Evolutionary conservation across 2,797 vertebrate genomes (phyloP), one percentile per base, ranked within the genome.

Genomic region (Okamejei kenojei): DNA sequence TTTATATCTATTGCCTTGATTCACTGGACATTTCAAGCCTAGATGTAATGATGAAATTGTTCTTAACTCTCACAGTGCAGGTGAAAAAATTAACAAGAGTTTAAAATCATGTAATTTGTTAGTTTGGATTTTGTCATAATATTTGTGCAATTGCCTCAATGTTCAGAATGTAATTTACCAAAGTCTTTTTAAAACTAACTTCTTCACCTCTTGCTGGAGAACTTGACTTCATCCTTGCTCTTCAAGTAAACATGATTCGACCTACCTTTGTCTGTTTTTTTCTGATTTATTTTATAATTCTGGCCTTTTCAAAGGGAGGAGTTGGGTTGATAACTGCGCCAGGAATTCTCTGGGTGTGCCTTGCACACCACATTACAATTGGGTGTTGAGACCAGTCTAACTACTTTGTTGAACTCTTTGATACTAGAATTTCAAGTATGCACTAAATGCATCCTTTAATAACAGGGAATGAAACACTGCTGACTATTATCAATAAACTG

Each of bases 311-410:
- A 1, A 86, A n/a, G 82, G 82, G 84, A 88, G 84, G 84, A 68
- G 84, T 35, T 63, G 21, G n/a, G 15, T 32, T 32, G 32, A 35
- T 35, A 68, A 68, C 17, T 35, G 68, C 35, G 84, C 84, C 2
- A 35, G n/a, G 61, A 88, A 88, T 68, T 61, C 84, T 35, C 17
- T 35, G 17, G 84, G 84, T 68, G 84, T 88, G 84, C 21, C 61
- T 17, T 1, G 1, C 61, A 35, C n/a, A 19, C 1, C 84, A 88
- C n/a, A 21, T 7, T 68, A 68, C 68, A 88, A 68, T 7, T 32
- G 63, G n/a, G 63, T 29, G 80, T 88, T 88, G 84, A 68, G 68
- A 68, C 84, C 63, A 35, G n/a, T 88, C 84, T 65, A 68, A 88
- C 63, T 54, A 35, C 7, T 0, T 32, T 9, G n/a, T 7, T 88